Conservation (phyloP, 2,797 vertebrate genomes). For the Pangasius sanitwongsei region DNA sequence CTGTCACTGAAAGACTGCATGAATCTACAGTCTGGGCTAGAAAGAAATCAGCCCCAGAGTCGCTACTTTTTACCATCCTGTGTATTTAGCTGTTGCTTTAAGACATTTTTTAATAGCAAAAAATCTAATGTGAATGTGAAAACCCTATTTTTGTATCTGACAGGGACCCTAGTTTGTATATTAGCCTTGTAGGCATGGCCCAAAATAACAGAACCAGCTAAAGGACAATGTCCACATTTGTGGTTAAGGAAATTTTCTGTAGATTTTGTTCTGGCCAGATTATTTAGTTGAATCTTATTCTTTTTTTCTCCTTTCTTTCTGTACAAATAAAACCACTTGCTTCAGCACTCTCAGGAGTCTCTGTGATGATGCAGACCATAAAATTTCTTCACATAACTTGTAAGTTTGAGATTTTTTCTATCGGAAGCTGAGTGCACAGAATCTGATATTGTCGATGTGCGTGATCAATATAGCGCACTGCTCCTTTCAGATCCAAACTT, state of each 20-base stretch:
- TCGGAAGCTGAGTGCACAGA: neutral
- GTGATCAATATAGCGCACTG: neutral
- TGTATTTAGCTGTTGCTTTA: neutral
- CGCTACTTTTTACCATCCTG: neutral
- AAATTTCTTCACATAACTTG: neutral
- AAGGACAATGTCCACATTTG: neutral
- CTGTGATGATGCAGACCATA: neutral
- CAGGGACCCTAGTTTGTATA: neutral
- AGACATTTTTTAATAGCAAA: neutral
- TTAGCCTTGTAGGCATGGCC: neutral
- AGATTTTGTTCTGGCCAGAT: neutral
- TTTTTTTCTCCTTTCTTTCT: neutral
- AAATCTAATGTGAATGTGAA: neutral
- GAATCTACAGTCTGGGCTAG: neutral
- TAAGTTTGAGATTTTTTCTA: neutral
- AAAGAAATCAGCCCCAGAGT: neutral
- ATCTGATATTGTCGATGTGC: neutral
- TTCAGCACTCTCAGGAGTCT: neutral
- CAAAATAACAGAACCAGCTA: neutral
- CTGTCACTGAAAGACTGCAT: neutral
- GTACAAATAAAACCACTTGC: neutral
- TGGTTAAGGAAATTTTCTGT: neutral
- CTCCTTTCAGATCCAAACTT: constrained; percentile 17
- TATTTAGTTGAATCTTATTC: too few species aligned
- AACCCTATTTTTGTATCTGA: neutral